A percentile compares a stretch with the other conserved stretches of the same genome.
Evolutionary conservation across 2,888 invertebrate genomes (phyloP).

Genomic region (Diarsia brunnea): DNA sequence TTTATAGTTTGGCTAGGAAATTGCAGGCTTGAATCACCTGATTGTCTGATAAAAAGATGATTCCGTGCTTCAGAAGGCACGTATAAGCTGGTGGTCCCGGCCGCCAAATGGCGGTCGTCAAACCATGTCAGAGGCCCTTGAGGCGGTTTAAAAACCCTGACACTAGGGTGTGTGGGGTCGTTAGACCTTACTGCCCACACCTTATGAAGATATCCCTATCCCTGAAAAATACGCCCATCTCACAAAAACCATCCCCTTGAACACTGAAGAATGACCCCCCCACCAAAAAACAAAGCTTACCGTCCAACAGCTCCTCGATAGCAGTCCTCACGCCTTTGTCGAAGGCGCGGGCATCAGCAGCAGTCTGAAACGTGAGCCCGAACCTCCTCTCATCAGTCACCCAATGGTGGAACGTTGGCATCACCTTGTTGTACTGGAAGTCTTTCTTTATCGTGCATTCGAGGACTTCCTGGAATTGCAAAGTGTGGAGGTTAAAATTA

Average conservation of each 20-base stretch:
- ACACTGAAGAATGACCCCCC: conserved; percentile 39
- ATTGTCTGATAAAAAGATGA: too few species aligned
- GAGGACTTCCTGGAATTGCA: conserved; percentile 94
- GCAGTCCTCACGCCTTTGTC: conserved; percentile 97
- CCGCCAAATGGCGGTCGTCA: too few species aligned
- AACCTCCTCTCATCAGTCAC: conserved; percentile 98
- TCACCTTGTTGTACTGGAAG: conserved; percentile 99
- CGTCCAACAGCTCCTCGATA: conserved; percentile 97
- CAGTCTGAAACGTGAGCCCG: conserved; percentile 98
- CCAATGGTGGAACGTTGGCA: conserved; percentile 99
- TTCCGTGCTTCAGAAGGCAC: too few species aligned
- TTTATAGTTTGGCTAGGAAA: too few species aligned
- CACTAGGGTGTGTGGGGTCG: too few species aligned
- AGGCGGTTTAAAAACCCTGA: too few species aligned
- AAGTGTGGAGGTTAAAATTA: background rate
- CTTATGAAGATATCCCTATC: too few species aligned
- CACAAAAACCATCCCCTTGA: background rate
- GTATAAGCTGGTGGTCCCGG: too few species aligned
- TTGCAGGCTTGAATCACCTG: too few species aligned
- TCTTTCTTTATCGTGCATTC: conserved; percentile 98
- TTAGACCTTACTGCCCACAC: too few species aligned
- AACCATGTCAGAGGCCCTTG: too few species aligned
- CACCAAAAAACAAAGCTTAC: conserved; percentile 88
- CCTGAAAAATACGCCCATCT: too few species aligned
- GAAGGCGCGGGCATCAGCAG: conserved; percentile 98